Evolutionary conservation across 2,113 vertebrate genomes (phyloP).

Genomic region (Telmatochromis bifrenatus): DNA sequence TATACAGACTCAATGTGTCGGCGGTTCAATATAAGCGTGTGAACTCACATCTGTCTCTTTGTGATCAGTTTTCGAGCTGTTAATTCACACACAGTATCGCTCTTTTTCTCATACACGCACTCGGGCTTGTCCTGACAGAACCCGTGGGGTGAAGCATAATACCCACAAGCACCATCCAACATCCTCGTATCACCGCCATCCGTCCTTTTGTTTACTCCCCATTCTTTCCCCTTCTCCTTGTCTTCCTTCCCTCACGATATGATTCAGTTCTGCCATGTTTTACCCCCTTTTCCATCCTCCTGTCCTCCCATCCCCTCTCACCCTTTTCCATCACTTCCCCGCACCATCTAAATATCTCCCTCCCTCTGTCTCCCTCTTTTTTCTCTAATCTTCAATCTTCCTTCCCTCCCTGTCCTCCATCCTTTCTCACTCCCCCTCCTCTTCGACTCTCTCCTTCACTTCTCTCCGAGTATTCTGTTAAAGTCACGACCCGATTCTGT

Average conservation of each 20-base stretch:
- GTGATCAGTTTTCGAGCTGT: conserved; percentile 1
- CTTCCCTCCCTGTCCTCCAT: background rate
- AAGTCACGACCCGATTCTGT: conserved; percentile 52
- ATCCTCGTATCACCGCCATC: conserved; percentile 18
- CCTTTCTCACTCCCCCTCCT: background rate
- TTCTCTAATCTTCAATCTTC: background rate
- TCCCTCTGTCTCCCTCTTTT: background rate
- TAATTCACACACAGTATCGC: background rate
- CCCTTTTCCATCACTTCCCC: background rate
- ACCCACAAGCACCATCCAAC: conserved; percentile 18
- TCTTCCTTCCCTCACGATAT: background rate
- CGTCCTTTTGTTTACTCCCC: conserved; percentile 23
- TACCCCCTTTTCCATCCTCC: background rate
- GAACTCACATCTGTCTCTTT: conserved; percentile 34
- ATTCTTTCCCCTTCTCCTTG: conserved; percentile 10
- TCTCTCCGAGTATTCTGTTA: background rate
- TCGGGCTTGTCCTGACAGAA: background rate
- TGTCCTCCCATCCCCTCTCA: background rate
- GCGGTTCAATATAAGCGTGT: conserved; percentile 15
- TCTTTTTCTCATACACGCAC: background rate
- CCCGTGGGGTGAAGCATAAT: conserved; percentile 24
- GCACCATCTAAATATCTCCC: background rate
- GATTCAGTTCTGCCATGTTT: background rate
- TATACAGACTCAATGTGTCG: background rate
- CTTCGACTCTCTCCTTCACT: background rate